A percentile compares a stretch with the other conserved stretches of the same genome.
These are phyloP conservation scores for Aurelia aurita DNA, from an alignment of 30 jellyfish, hydroid and myxozoan genomes.

Conservation along the genomic window DNA sequence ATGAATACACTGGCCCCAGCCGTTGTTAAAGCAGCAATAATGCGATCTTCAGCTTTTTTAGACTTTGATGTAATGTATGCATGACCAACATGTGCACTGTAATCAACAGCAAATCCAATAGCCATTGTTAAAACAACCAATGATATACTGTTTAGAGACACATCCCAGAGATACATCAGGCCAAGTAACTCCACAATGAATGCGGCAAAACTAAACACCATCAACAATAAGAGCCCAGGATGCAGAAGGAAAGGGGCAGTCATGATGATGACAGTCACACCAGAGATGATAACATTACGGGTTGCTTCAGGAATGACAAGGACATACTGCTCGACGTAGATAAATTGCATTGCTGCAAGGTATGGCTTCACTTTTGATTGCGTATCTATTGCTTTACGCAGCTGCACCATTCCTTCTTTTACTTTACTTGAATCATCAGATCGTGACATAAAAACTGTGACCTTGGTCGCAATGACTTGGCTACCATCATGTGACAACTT, in stretches of 20 bases:
- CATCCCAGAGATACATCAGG: slow-evolving; percentile 61
- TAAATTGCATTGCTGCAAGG: slow-evolving; percentile 35
- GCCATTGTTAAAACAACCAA: slow-evolving; percentile 69
- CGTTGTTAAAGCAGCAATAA: slow-evolving; percentile 21
- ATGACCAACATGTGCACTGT: slow-evolving; percentile 80
- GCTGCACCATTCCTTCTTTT: slow-evolving; percentile 33
- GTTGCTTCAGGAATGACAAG: slow-evolving; percentile 67
- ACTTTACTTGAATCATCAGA: slow-evolving; percentile 22
- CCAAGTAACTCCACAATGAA: slow-evolving; percentile 82
- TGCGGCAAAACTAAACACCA: slow-evolving; percentile 63
- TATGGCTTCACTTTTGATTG: background rate
- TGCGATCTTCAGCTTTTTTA: slow-evolving; percentile 18
- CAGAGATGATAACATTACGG: slow-evolving; percentile 60
- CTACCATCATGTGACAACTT: background rate
- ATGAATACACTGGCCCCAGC: slow-evolving; percentile 68
- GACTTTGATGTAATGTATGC: slow-evolving; percentile 62
- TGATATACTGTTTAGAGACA: slow-evolving; percentile 58
- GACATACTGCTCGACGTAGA: slow-evolving; percentile 60
- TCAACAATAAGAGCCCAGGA: slow-evolving; percentile 72
- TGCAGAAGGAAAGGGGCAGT: slow-evolving; percentile 79
- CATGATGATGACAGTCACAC: slow-evolving; percentile 69
- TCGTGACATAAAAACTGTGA: slow-evolving; percentile 10
- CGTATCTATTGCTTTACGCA: slow-evolving; percentile 15
- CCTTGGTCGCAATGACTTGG: slow-evolving; percentile 14
- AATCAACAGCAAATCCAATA: slow-evolving; percentile 71